Percentiles rank a stretch among this genome's conserved stretches.
Evolutionary conservation across 2,113 vertebrate species (phyloP).

Genomic region (Nothobranchius furzeri): DNA sequence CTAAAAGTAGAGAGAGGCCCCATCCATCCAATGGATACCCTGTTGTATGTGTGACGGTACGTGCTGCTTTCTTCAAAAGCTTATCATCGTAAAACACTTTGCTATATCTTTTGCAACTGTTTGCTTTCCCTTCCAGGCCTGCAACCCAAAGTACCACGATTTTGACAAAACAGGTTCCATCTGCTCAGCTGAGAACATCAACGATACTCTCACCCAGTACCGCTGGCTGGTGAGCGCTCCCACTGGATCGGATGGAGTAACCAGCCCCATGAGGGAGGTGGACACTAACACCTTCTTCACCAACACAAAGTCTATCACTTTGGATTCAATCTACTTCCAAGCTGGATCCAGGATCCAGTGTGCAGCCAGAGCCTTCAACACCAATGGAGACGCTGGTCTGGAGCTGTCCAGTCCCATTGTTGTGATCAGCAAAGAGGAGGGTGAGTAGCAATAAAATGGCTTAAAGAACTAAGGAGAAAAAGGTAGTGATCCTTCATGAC

Average conservation of each 20-base stretch:
- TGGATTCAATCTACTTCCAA: slow-evolving; percentile 87
- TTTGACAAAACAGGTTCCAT: slow-evolving; percentile 87
- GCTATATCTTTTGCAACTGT: neutral
- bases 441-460: slow-evolving; percentile 56
- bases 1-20: slow-evolving; percentile 73
- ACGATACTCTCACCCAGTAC: slow-evolving; percentile 84
- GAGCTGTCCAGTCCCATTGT: slow-evolving; percentile 82
- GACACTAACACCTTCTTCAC: slow-evolving; percentile 87
- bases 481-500: neutral
- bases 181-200: slow-evolving; percentile 83
- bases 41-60: slow-evolving; percentile 81
- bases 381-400: slow-evolving; percentile 81
- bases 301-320: slow-evolving; percentile 83
- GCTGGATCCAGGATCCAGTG: slow-evolving; percentile 84
- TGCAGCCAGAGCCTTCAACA: slow-evolving; percentile 81
- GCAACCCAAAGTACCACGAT: slow-evolving; percentile 85
- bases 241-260: slow-evolving; percentile 81
- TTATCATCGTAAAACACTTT: neutral
- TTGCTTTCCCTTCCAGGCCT: slow-evolving; percentile 67
- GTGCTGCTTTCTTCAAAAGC: slow-evolving; percentile 7
- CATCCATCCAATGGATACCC: slow-evolving; percentile 79
- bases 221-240: slow-evolving; percentile 85
- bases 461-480: neutral
- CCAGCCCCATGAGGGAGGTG: slow-evolving; percentile 85
- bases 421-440: slow-evolving; percentile 80